A percentile compares a stretch with the other conserved stretches of the same genome.
phyloP scores from a whole-genome alignment of 2,797 vertebrate genomes.

The Centroberyx gerrardi region DNA sequence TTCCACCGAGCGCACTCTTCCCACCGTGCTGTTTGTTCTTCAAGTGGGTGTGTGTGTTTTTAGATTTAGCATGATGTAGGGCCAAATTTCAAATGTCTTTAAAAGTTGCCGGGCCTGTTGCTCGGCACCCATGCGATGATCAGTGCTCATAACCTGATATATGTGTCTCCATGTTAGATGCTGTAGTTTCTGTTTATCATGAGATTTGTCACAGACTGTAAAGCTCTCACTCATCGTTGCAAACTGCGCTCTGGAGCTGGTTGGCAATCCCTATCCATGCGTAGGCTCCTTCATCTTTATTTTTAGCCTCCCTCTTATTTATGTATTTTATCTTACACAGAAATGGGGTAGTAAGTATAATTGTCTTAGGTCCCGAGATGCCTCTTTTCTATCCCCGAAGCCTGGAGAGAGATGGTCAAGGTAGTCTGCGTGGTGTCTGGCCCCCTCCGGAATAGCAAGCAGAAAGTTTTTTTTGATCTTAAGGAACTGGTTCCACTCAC shows the following conservation, averaged over 20 bases:
- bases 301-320: conserved; percentile 35
- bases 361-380: conserved; percentile 15
- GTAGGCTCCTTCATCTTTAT: conserved; percentile 31
- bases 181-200: conserved; percentile 13
- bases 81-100: conserved; percentile 25
- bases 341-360: conserved; percentile 4
- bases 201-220: conserved; percentile 42
- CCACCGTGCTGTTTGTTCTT: conserved; percentile 42
- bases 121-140: conserved; percentile 29
- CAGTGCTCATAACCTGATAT: conserved; percentile 19
- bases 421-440: too few species aligned
- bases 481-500: not conserved
- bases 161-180: conserved; percentile 1
- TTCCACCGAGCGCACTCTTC: conserved; percentile 19
- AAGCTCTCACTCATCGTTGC: conserved; percentile 38
- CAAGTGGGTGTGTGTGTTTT: conserved; percentile 37
- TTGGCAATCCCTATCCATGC: conserved; percentile 16
- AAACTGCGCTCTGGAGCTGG: conserved; percentile 28
- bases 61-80: conserved; percentile 1
- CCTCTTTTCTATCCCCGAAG: conserved; percentile 3
- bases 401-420: not conserved
- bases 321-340: conserved; percentile 26
- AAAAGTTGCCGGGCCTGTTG: conserved; percentile 29
- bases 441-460: not conserved
- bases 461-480: not conserved